Evolutionary conservation across 2,113 vertebrate genomes (phyloP), one percentile per base, ranked within the genome.

Genomic region (Oceanites oceanicus): DNA sequence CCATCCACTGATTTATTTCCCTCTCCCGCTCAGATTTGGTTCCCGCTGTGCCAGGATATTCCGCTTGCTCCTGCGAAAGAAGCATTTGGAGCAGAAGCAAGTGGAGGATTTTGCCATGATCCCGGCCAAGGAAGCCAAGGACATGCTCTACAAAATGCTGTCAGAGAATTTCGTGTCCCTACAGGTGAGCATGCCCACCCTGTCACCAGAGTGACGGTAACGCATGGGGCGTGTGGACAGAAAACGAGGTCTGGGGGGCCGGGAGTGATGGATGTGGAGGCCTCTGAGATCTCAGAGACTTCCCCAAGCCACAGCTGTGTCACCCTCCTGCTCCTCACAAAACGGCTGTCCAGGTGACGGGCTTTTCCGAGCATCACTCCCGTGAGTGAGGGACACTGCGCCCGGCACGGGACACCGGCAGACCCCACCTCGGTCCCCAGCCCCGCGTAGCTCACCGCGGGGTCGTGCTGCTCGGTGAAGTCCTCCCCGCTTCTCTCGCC

Each of bases 21-120:
- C 15, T 0, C 32, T 32, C 53, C 34, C 0, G 1, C 38, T 0
- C 95, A 99, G 99, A 72, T 99, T 99, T 13, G 99, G 99, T 6
- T 99, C 99, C 40, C 98, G 99, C 76, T 99, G 99, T 1, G 99
- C 99, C 52, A 97, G 99, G 34, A 99, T 99, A 32, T 99, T 99
- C 96, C 98, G 99, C 5, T 79, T 99, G 94, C 97, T 99, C 75
- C 98, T 99, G 75, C 97, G 98, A 73, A 99, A 99, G 97, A 98
- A 98, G 80, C 99, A 99, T 67, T 78, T 99, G 96, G 99, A 99
- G 78, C 99, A 99, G 98, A 99, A 99, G 95, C 99, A 99, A 78
- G 99, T 99, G 96, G 99, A 99, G 96, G 99, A 99, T 84, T 99
- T 99, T 42, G 99, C 99, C 67, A 99, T 99, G 99, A 99, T 99